Conservation (phyloP, 2,888 invertebrate genomes). For the Tetanocera ferruginea region DNA sequence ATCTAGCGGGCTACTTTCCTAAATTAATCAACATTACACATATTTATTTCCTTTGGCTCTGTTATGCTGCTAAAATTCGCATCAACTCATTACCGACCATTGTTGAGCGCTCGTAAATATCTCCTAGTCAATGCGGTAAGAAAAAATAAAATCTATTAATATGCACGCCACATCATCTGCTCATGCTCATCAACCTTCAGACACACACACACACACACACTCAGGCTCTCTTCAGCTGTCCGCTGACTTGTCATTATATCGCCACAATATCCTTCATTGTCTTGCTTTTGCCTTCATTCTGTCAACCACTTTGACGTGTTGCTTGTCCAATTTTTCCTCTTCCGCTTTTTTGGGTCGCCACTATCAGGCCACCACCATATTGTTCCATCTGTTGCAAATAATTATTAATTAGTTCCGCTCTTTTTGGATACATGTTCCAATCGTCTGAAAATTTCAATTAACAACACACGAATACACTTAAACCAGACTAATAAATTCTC, state of each 20-base stretch:
- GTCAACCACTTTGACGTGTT: not conserved
- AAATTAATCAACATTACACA: no score
- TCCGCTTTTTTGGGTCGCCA: no score
- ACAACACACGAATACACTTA: not conserved
- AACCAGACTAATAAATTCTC: not conserved
- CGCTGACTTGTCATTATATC: not conserved
- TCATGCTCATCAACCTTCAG: not conserved
- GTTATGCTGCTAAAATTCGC: no score
- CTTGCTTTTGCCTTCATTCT: not conserved
- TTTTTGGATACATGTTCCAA: not conserved
- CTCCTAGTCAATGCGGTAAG: not conserved
- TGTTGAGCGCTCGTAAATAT: not conserved
- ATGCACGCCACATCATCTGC: not conserved
- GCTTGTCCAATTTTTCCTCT: no score
- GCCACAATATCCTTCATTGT: no score
- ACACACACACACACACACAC: not conserved
- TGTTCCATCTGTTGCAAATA: conserved; percentile 10
- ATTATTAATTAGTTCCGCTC: conserved; percentile 20
- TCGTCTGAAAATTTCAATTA: conserved; percentile 14
- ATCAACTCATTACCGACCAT: not conserved
- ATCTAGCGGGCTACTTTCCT: no score
- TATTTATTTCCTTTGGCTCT: no score
- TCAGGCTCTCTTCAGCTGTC: not conserved
- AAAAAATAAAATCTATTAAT: not conserved
- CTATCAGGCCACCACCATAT: not conserved